Percentiles rank a stretch among this genome's conserved stretches.
Conservation (phyloP, 2,113 vertebrate genomes). For the Neotragus pygmaeus region DNA sequence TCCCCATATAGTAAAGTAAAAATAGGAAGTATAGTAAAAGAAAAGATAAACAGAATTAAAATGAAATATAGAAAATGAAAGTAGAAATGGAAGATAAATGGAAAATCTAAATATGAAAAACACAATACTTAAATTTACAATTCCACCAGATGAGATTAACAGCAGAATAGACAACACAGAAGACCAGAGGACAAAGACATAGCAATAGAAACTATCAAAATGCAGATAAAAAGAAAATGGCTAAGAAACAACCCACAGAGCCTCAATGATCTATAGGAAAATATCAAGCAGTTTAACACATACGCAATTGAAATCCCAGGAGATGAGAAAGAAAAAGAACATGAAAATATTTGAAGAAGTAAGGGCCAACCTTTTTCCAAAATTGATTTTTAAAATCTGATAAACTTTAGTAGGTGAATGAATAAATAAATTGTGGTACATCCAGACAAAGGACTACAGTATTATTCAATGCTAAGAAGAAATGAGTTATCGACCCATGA, state of each 20-base stretch:
- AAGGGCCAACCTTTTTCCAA: background rate
- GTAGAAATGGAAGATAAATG: background rate
- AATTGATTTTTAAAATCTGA: background rate
- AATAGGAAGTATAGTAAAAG: background rate
- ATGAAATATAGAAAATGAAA: too few species aligned
- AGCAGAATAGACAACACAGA: background rate
- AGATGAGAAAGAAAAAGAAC: background rate
- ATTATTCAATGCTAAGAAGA: background rate
- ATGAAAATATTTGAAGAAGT: conserved; percentile 38
- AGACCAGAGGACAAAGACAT: background rate
- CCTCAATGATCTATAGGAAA: background rate
- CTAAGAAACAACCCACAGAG: background rate
- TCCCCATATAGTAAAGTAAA: background rate
- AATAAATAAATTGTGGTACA: background rate
- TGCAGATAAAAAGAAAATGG: conserved; percentile 1
- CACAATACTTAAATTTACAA: background rate
- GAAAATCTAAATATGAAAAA: conserved; percentile 37
- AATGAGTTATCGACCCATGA: background rate
- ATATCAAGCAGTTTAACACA: background rate
- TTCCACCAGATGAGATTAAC: background rate
- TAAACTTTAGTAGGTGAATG: background rate
- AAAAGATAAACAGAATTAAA: background rate
- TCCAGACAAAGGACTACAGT: background rate
- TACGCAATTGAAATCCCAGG: background rate
- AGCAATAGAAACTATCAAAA: conserved; percentile 30